phyloP scores from a whole-genome alignment of 1,140 invertebrate genomes.

The Drosophila sulfurigaster region DNA sequence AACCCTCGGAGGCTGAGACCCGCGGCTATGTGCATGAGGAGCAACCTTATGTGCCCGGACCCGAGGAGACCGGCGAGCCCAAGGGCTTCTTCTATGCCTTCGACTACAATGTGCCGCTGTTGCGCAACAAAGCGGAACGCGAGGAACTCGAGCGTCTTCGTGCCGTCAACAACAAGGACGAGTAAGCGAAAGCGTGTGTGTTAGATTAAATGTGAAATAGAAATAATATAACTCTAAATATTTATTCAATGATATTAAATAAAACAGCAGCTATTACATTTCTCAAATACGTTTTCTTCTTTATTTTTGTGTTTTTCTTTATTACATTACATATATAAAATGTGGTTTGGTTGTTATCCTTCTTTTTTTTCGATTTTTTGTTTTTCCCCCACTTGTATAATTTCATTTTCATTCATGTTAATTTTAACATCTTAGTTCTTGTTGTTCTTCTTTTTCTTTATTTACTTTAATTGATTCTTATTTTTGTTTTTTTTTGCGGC shows the following conservation, averaged over 20 bases:
- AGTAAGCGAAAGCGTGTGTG: conserved; percentile 30
- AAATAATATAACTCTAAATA: conserved; percentile 61
- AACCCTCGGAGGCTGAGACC: conserved; percentile 67
- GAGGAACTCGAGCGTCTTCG: conserved; percentile 76
- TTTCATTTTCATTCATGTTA: conserved; percentile 54
- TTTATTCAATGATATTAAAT: conserved; percentile 71
- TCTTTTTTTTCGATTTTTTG: conserved; percentile 14
- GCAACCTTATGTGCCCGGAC: conserved; percentile 74
- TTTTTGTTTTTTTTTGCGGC: conserved; percentile 25
- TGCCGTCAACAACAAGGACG: conserved; percentile 76
- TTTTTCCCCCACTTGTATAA: conserved; percentile 64
- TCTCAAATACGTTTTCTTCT: conserved; percentile 66
- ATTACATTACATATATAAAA: conserved; percentile 52
- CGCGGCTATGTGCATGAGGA: conserved; percentile 75
- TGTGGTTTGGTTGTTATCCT: conserved; percentile 51
- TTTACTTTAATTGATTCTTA: conserved; percentile 24
- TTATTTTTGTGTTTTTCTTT: conserved; percentile 26
- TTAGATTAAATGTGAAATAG: conserved; percentile 24
- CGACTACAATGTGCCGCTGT: conserved; percentile 87
- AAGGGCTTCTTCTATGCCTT: conserved; percentile 89
- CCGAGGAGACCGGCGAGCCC: conserved; percentile 87
- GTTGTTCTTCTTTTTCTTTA: conserved; percentile 38
- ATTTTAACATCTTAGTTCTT: conserved; percentile 54
- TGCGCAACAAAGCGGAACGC: conserved; percentile 81
- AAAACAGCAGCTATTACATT: conserved; percentile 63